phyloP scores from a whole-genome alignment of 2,888 invertebrate species.

The Melanophora roralis region DNA sequence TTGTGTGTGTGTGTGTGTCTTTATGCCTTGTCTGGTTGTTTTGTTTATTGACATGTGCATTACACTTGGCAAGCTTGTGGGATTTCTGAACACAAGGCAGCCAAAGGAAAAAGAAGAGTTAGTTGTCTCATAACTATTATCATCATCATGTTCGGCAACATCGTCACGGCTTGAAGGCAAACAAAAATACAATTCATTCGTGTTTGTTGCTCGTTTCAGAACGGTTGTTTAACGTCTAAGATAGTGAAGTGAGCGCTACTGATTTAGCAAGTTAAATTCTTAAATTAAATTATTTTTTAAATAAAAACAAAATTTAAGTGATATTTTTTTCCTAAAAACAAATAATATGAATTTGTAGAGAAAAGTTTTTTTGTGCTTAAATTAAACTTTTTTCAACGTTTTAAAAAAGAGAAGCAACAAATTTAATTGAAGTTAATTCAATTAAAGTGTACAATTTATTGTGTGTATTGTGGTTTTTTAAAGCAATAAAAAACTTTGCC shows the following conservation, averaged over 20 bases:
- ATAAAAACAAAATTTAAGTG: not conserved
- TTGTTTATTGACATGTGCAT: conserved; percentile 60
- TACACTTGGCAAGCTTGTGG: conserved; percentile 58
- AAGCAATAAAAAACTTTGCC: conserved; percentile 2
- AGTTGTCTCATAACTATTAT: too few species aligned
- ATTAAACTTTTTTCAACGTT: not conserved
- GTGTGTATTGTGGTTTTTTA: conserved; percentile 4
- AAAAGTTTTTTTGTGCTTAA: too few species aligned
- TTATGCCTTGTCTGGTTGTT: conserved; percentile 33
- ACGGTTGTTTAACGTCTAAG: conserved; percentile 65
- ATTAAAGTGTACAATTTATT: conserved; percentile 44
- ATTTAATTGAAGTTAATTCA: conserved; percentile 56
- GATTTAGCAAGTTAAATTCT: conserved; percentile 1
- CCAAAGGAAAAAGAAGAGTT: not conserved
- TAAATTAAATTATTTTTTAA: too few species aligned
- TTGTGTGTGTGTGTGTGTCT: conserved; percentile 15
- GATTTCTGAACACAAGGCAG: conserved; percentile 29
- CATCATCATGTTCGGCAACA: conserved; percentile 12
- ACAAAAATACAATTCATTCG: conserved; percentile 65
- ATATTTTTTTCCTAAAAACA: not conserved
- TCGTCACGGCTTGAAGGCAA: conserved; percentile 56
- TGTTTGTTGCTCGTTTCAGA: conserved; percentile 69
- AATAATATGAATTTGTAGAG: too few species aligned
- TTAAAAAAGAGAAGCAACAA: not conserved
- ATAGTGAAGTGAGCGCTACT: conserved; percentile 33